Evolutionary conservation across 2,888 invertebrate genomes (phyloP).

Genomic region (Formica aserva): DNA sequence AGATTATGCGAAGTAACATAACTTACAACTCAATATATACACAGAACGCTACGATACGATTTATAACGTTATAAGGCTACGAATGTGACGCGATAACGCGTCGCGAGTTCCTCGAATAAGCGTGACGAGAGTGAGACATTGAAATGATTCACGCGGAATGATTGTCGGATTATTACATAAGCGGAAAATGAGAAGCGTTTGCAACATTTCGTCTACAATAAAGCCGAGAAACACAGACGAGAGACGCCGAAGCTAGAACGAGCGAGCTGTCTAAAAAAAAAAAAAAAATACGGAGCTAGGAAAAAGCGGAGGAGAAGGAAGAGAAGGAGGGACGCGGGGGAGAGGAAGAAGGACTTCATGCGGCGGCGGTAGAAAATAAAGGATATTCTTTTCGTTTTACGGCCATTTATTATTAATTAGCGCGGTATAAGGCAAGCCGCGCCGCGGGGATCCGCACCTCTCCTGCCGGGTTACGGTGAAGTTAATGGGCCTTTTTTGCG

Average conservation of each 20-base stretch:
- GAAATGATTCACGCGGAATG: conserved; percentile 18
- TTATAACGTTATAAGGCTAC: conserved; percentile 5
- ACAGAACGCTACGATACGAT: conserved; percentile 2
- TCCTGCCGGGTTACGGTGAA: conserved; percentile 51
- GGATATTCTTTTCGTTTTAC: conserved; percentile 47
- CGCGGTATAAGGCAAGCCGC: conserved; percentile 44
- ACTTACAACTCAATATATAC: conserved; percentile 48
- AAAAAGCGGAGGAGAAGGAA: background rate
- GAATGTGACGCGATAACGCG: conserved; percentile 37
- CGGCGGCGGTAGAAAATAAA: conserved; percentile 31
- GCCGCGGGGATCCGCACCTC: conserved; percentile 46
- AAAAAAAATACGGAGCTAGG: background rate
- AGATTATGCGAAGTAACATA: conserved; percentile 37
- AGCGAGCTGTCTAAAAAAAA: background rate
- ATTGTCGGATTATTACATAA: conserved; percentile 45
- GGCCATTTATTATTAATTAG: conserved; percentile 67
- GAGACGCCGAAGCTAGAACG: background rate
- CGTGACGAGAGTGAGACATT: conserved; percentile 50
- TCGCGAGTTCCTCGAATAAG: conserved; percentile 41
- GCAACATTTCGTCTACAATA: background rate
- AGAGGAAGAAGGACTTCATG: background rate
- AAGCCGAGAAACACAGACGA: background rate
- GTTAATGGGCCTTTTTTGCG: conserved; percentile 60
- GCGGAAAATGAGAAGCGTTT: background rate
- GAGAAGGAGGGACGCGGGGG: background rate